Evolutionary conservation across 2,888 invertebrate species (phyloP).

Genomic region (Microctonus brassicae): DNA sequence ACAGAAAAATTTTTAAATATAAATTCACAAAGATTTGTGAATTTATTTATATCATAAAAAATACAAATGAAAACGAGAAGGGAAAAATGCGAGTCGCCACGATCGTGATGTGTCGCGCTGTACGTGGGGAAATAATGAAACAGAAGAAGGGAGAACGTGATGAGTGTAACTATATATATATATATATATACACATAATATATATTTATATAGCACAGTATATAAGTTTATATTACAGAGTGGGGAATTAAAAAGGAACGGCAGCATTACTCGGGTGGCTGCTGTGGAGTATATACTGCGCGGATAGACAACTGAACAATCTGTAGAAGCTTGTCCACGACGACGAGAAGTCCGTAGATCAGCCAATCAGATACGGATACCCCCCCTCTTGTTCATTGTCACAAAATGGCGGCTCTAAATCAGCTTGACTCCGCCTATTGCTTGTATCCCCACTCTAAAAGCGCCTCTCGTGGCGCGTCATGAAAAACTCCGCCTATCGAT

Average conservation of each 20-base stretch:
- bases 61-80: too few species aligned
- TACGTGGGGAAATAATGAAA: constrained; percentile 11
- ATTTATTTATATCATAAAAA: too few species aligned
- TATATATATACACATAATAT: too few species aligned
- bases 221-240: too few species aligned
- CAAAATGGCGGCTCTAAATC: constrained; percentile 70
- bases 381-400: constrained; percentile 68
- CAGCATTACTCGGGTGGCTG: constrained; percentile 61
- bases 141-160: constrained; percentile 29
- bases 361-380: constrained; percentile 69
- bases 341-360: constrained; percentile 69
- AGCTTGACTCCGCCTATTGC: constrained; percentile 68
- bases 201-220: too few species aligned
- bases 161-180: too few species aligned
- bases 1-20: too few species aligned
- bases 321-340: constrained; percentile 69
- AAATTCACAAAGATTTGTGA: too few species aligned
- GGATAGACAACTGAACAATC: constrained; percentile 69
- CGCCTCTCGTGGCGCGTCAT: constrained; percentile 60
- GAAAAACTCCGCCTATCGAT: constrained; percentile 71
- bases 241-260: constrained; percentile 43
- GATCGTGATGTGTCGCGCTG: neutral
- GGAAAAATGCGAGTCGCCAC: neutral
- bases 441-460: constrained; percentile 50
- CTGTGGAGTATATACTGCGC: constrained; percentile 54